Conservation (phyloP, 2,113 vertebrate genomes). For the Calypte anna region DNA sequence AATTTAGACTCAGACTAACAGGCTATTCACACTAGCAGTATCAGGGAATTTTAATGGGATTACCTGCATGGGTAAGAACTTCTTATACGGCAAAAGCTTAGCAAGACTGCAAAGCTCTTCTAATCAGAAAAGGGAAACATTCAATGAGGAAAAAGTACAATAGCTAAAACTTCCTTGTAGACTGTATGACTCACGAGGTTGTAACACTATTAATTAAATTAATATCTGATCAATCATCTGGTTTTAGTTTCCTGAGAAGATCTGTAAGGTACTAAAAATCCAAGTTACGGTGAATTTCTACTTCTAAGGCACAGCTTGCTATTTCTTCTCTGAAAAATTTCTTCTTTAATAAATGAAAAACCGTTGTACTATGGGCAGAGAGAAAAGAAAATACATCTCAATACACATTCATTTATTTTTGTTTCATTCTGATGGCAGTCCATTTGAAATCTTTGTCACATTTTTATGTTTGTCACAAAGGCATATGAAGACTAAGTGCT, state of each 20-base stretch:
- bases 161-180: neutral
- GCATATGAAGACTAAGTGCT: neutral
- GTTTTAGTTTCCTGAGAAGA: neutral
- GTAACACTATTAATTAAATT: neutral
- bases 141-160: neutral
- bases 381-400: neutral
- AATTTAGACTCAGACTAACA: constrained; percentile 14
- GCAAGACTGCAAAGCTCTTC: neutral
- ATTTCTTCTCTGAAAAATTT: neutral
- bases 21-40: neutral
- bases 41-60: constrained; percentile 8
- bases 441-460: neutral
- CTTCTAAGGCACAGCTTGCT: neutral
- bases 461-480: neutral
- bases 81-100: neutral
- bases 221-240: neutral
- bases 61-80: neutral
- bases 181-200: neutral
- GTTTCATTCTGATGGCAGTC: neutral
- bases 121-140: neutral
- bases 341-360: neutral
- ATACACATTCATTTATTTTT: neutral
- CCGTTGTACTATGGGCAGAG: neutral
- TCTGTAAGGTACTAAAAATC: neutral
- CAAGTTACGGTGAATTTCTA: neutral